Conservation (phyloP, 2,888 invertebrate species). For the Nomada lathburiana region DNA sequence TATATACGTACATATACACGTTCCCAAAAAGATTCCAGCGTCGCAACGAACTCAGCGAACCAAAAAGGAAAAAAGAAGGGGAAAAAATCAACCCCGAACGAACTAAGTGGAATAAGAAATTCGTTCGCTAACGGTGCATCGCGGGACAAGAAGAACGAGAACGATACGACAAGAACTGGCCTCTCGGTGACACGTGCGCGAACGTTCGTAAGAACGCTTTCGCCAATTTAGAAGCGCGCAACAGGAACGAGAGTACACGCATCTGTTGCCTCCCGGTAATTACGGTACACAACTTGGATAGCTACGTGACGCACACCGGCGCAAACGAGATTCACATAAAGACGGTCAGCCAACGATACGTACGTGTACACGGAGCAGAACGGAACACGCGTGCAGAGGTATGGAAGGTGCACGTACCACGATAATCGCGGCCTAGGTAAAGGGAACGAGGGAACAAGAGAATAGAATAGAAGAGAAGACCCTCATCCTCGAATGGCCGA, state of each 20-base stretch:
- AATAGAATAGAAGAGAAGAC: slow-evolving; percentile 46
- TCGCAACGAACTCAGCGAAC: not conserved
- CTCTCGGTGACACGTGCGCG: slow-evolving; percentile 49
- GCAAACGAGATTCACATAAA: slow-evolving; percentile 40
- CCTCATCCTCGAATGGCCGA: slow-evolving; percentile 69
- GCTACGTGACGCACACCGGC: slow-evolving; percentile 50
- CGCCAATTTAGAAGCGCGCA: slow-evolving; percentile 47
- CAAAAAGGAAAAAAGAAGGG: not conserved
- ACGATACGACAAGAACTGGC: not conserved
- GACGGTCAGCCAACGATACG: slow-evolving; percentile 6
- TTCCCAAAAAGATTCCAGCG: not conserved
- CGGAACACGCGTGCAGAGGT: not conserved
- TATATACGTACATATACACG: not conserved
- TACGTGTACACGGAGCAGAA: not conserved
- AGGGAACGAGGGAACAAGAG: slow-evolving; percentile 46
- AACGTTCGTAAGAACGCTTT: slow-evolving; percentile 33
- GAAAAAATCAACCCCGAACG: not conserved
- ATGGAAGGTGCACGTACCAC: slow-evolving; percentile 5
- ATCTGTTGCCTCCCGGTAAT: slow-evolving; percentile 68
- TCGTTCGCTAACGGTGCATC: slow-evolving; percentile 1
- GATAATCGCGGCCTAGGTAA: slow-evolving; percentile 49
- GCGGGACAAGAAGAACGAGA: not conserved
- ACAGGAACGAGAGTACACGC: slow-evolving; percentile 57
- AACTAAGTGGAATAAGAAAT: not conserved
- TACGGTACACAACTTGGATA: slow-evolving; percentile 42